These are phyloP conservation scores for Stigmatopora argus DNA, from an alignment of 2,113 vertebrate genomes.

Conservation along the genomic window DNA sequence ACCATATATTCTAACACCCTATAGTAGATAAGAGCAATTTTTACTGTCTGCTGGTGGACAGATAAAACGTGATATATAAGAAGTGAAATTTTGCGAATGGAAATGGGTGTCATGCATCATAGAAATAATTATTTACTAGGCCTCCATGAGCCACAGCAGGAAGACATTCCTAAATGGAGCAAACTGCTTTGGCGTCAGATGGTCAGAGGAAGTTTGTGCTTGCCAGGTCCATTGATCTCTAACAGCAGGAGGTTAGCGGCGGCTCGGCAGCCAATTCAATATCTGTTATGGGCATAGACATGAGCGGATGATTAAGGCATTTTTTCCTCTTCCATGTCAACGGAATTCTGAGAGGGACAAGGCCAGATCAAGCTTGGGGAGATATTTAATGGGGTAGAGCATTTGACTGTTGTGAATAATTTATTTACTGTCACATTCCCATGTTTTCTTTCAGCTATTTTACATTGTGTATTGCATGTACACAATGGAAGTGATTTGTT, in stretches of 20 bases:
- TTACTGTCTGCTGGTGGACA: neutral
- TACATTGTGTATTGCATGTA: neutral
- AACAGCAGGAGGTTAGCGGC: conserved; percentile 35
- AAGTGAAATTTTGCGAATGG: conserved; percentile 5
- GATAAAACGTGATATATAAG: conserved; percentile 1
- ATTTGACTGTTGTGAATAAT: neutral
- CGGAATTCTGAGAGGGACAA: conserved; percentile 21
- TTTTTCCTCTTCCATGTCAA: conserved; percentile 24
- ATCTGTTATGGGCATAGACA: conserved; percentile 24
- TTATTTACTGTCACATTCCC: neutral
- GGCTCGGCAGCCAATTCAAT: conserved; percentile 39
- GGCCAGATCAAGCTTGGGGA: conserved; percentile 11
- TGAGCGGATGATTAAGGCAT: conserved; percentile 38
- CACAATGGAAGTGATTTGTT: too few species aligned
- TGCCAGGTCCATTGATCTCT: conserved; percentile 45
- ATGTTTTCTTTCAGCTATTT: neutral
- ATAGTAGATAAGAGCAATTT: neutral
- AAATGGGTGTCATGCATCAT: neutral
- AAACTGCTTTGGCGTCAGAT: conserved; percentile 17
- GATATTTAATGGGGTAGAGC: conserved; percentile 34
- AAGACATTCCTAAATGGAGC: conserved; percentile 37
- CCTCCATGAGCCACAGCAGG: conserved; percentile 12
- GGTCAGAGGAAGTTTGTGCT: conserved; percentile 33
- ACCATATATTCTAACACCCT: neutral
- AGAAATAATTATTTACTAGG: conserved; percentile 1